Base-by-base conservation (phyloP, 1,140 invertebrate genomes). In the Cecropterus lyciades region DNA sequence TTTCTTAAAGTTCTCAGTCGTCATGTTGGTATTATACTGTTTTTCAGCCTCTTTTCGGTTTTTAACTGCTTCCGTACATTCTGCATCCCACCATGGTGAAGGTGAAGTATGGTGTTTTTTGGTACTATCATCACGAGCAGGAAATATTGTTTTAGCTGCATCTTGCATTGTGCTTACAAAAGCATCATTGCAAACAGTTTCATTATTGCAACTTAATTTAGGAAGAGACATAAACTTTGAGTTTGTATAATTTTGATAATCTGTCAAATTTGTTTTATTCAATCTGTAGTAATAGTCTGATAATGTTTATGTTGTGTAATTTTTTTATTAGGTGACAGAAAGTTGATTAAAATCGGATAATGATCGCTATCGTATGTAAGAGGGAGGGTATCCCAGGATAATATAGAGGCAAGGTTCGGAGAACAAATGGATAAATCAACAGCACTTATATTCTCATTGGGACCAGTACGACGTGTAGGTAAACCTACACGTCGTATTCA, bases 31-130 rank as follows among this genome's bases (percentile, higher is more conserved):
- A 20, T 14, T 33, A 43, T 64, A 72, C 15, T 15, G 0, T 7
- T 43, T 33, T 42, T 75, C 66, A 11, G 42, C 40, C 3, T 55
- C n/a, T 43, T 75, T 75, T 46, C 67, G 63, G 13, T 43, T 40
- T 48, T 43, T 51, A 37, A 72, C 27, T 10, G 69, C 69, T 2
- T 37, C 46, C 0, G 69, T 67, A 15, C 72, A 70, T 27, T 75
- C 66, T 33, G 51, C 20, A 51, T 71, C 69, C 69, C 63, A 69
- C 69, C 69, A 75, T 0, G 69, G 69, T 5, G 66, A 66, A 20
- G 72, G 69, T n/a, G 46, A 16, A 48, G 20, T 48, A 2, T n/a
- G 10, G 1, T 24, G 7, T 0, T 17, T 46, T 3, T 48, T n/a
- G 0, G 11, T 48, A 33, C 30, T 33, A 33, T 10, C 6, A 11